Conservation (phyloP, 1,140 invertebrate genomes). For the Chrysopa pallens region DNA sequence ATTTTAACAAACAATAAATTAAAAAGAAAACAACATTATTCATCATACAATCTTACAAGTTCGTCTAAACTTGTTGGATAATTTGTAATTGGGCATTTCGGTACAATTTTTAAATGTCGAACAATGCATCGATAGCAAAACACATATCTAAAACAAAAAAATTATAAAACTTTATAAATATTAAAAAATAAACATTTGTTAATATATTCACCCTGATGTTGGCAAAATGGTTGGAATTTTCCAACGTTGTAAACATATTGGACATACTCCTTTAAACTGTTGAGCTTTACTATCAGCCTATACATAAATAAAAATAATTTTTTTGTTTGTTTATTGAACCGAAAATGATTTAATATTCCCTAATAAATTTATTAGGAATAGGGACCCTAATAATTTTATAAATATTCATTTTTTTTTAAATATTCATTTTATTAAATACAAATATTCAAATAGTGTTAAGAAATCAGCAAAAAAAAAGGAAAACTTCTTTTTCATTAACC, state of each 20-base stretch:
- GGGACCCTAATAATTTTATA: too few species aligned
- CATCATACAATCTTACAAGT: slow-evolving; percentile 4
- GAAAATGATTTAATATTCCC: too few species aligned
- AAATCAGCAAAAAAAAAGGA: too few species aligned
- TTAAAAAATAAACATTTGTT: neutral
- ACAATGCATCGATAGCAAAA: slow-evolving; percentile 7
- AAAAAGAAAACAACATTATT: neutral
- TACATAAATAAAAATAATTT: neutral
- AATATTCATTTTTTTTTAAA: too few species aligned
- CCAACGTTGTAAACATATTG: slow-evolving; percentile 4
- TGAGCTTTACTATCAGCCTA: neutral
- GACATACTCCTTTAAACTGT: slow-evolving; percentile 3
- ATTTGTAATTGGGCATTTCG: slow-evolving; percentile 5
- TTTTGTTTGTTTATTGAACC: too few species aligned
- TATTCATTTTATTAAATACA: too few species aligned
- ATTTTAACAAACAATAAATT: too few species aligned
- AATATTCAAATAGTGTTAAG: too few species aligned
- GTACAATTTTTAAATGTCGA: neutral
- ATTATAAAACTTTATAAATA: neutral
- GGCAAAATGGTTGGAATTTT: slow-evolving; percentile 7
- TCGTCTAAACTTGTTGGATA: slow-evolving; percentile 4
- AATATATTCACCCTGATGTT: slow-evolving; percentile 6
- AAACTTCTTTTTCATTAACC: too few species aligned
- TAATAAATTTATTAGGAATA: too few species aligned
- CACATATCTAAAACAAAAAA: slow-evolving; percentile 4